A percentile compares a stretch with the other conserved stretches of the same genome.
Conservation (phyloP, 2,113 vertebrate species). For the Tragelaphus buxtoni region DNA sequence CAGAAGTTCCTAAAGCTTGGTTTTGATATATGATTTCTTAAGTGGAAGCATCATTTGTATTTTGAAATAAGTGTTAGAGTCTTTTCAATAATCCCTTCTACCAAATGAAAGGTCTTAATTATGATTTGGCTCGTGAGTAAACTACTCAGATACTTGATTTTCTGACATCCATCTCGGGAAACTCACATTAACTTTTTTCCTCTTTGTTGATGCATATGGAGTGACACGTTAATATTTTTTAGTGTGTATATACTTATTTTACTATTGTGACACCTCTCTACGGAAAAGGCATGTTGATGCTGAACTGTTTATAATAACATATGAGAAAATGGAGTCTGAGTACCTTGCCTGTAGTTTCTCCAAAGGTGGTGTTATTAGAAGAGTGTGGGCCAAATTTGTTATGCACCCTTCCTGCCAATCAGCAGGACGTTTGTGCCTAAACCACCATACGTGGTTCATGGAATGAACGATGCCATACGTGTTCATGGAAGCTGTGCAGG, state of each 20-base stretch:
- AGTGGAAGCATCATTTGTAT: neutral
- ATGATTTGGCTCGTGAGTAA: neutral
- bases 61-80: neutral
- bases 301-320: neutral
- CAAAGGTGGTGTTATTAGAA: neutral
- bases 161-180: neutral
- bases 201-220: neutral
- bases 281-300: neutral
- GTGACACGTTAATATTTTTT: neutral
- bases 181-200: neutral
- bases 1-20: neutral
- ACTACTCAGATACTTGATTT: neutral
- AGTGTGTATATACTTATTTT: neutral
- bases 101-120: neutral
- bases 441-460: too few relatives aligned
- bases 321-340: neutral
- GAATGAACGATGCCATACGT: accelerated
- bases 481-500: neutral
- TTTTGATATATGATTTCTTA: neutral
- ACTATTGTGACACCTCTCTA: neutral
- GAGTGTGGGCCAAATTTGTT: neutral
- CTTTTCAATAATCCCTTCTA: neutral
- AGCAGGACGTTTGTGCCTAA: neutral
- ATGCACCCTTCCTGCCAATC: neutral
- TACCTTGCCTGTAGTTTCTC: neutral